A percentile compares a stretch with the other conserved stretches of the same genome.
Evolutionary conservation across 2,113 vertebrate genomes (phyloP).

Genomic region (Physeter macrocephalus): DNA sequence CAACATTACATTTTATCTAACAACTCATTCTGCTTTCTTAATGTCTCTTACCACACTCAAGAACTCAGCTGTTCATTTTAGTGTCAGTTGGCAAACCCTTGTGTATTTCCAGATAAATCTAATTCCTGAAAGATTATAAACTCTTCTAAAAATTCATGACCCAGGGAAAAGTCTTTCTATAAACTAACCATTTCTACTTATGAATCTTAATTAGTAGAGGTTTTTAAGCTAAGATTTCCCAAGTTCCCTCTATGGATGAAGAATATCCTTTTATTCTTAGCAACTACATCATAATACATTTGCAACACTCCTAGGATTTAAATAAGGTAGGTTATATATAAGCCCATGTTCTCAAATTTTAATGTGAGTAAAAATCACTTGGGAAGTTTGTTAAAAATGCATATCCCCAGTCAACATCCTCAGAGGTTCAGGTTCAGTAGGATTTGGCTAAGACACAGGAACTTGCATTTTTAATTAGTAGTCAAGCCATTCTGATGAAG

Average conservation of each 20-base stretch:
- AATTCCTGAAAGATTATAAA: conserved; percentile 62
- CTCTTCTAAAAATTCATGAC: conserved; percentile 67
- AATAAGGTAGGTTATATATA: not conserved
- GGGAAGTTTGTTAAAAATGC: not conserved
- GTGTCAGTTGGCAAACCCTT: conserved; percentile 26
- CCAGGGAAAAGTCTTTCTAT: conserved; percentile 45
- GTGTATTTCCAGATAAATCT: conserved; percentile 45
- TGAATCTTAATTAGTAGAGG: conserved; percentile 69
- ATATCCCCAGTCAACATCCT: not conserved
- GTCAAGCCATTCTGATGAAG: not conserved
- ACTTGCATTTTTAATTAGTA: conserved; percentile 6
- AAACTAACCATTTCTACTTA: conserved; percentile 68
- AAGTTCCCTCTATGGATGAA: conserved; percentile 36
- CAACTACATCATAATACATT: conserved; percentile 48
- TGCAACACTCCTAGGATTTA: not conserved
- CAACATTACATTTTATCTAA: conserved; percentile 48
- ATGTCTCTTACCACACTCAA: conserved; percentile 30
- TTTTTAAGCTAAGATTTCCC: conserved; percentile 55
- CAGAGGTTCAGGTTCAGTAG: not conserved
- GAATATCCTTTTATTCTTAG: not conserved
- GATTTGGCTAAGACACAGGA: not conserved
- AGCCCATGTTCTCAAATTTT: not conserved
- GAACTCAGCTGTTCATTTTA: conserved; percentile 37
- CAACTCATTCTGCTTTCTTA: conserved; percentile 24
- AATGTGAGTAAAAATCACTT: not conserved